Percentiles rank a stretch among this genome's conserved stretches.
phyloP scores from a whole-genome alignment of 2,113 vertebrate species.

The Sylvia atricapilla region DNA sequence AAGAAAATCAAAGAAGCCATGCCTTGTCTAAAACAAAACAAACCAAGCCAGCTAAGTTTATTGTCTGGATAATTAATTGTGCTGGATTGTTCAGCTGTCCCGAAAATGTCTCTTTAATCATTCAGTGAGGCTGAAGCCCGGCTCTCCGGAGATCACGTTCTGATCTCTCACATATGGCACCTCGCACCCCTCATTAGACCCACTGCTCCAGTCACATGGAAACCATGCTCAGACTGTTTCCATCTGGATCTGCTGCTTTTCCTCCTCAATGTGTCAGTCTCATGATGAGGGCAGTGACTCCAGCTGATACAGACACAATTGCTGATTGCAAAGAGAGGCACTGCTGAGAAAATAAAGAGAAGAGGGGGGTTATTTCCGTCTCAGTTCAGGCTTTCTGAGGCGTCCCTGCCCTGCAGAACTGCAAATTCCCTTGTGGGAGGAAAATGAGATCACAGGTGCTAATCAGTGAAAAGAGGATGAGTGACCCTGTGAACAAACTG shows the following conservation, averaged over 20 bases:
- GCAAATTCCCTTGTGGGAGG: not conserved
- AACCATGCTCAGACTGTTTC: conserved; percentile 26
- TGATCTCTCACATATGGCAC: conserved; percentile 22
- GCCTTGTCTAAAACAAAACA: not conserved
- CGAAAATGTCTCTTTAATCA: conserved; percentile 20
- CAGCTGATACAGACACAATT: not conserved
- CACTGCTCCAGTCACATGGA: conserved; percentile 26
- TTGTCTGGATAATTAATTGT: conserved; percentile 28
- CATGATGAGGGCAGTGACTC: conserved; percentile 26
- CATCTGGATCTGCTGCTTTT: not conserved
- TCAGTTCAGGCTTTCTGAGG: rapidly evolving
- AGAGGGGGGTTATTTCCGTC: not conserved
- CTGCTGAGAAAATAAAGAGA: not conserved
- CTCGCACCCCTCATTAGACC: not conserved
- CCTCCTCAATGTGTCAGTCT: conserved; percentile 31
- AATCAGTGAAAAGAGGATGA: not conserved
- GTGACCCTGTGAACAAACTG: not conserved
- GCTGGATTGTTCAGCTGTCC: not conserved
- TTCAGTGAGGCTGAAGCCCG: not conserved
- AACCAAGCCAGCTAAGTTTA: not conserved
- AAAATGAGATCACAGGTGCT: not conserved
- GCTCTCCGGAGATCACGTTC: not conserved
- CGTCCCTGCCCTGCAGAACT: not conserved
- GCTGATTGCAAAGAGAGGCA: conserved; percentile 29
- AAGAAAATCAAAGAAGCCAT: not conserved